These are phyloP conservation scores for Siniperca obscura DNA, from an alignment of 2,797 vertebrate species.

Conservation along the genomic window DNA sequence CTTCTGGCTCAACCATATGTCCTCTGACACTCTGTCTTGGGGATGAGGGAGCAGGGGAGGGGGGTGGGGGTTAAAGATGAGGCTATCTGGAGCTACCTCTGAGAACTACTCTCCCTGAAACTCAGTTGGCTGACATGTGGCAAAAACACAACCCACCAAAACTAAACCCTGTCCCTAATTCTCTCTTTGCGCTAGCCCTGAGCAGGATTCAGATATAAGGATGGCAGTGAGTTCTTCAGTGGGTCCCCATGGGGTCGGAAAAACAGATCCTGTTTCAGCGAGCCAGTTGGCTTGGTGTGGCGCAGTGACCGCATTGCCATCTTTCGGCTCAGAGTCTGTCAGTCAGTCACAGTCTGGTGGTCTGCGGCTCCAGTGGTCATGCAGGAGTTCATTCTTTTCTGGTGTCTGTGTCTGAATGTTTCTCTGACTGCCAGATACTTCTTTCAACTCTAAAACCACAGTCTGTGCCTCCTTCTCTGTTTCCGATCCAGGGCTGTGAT, in stretches of 20 bases:
- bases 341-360: slow-evolving; percentile 80
- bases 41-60: slow-evolving; percentile 27
- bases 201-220: slow-evolving; percentile 63
- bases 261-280: slow-evolving; percentile 69
- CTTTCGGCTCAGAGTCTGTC: slow-evolving; percentile 66
- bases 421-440: slow-evolving; percentile 66
- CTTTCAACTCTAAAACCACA: slow-evolving; percentile 65
- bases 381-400: slow-evolving; percentile 68
- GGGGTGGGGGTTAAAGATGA: slow-evolving; percentile 57
- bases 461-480: slow-evolving; percentile 54
- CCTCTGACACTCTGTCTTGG: slow-evolving; percentile 66
- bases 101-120: slow-evolving; percentile 71
- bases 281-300: slow-evolving; percentile 77
- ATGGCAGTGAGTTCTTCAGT: slow-evolving; percentile 63
- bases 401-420: slow-evolving; percentile 63
- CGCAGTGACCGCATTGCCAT: slow-evolving; percentile 75
- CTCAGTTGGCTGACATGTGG: slow-evolving; percentile 69
- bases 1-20: slow-evolving; percentile 76
- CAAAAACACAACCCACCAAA: slow-evolving; percentile 58
- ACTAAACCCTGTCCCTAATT: slow-evolving; percentile 57
- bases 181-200: slow-evolving; percentile 55
- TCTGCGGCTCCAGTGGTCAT: slow-evolving; percentile 69
- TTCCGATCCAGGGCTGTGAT: slow-evolving; percentile 75
- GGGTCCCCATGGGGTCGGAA: slow-evolving; percentile 64
- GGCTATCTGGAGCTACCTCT: slow-evolving; percentile 78